A percentile compares a stretch with the other conserved stretches of the same genome.
Conservation (phyloP, 2,113 vertebrate species). For the Anarhynchus alexandrinus region DNA sequence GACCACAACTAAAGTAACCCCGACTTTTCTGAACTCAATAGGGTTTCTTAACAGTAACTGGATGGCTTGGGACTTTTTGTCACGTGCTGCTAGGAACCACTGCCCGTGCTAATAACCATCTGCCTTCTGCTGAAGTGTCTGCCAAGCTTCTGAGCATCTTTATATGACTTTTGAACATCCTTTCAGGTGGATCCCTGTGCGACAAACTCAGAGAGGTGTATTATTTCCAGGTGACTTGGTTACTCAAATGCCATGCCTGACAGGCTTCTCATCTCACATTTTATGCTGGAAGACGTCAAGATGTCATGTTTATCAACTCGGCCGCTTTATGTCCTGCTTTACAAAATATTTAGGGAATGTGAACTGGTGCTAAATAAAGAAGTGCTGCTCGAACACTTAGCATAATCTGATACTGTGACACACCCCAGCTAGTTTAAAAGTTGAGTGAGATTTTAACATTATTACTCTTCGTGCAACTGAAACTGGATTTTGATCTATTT, state of each 20-base stretch:
- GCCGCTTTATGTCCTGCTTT: background rate
- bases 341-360: background rate
- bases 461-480: background rate
- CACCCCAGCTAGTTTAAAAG: background rate
- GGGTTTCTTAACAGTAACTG: background rate
- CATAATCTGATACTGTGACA: background rate
- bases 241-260: background rate
- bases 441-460: background rate
- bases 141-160: background rate
- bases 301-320: background rate
- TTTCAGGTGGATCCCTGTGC: background rate
- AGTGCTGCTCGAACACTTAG: background rate
- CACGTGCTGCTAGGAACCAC: background rate
- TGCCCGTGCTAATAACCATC: background rate
- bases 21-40: background rate
- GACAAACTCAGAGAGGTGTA: background rate
- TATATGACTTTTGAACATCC: background rate
- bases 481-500: background rate
- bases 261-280: background rate
- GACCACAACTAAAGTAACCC: background rate
- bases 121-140: background rate
- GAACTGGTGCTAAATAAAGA: background rate
- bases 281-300: background rate
- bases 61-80: background rate
- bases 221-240: background rate